These are phyloP conservation scores for Astur gentilis DNA, from an alignment of 2,113 vertebrate species.

Conservation along the genomic window DNA sequence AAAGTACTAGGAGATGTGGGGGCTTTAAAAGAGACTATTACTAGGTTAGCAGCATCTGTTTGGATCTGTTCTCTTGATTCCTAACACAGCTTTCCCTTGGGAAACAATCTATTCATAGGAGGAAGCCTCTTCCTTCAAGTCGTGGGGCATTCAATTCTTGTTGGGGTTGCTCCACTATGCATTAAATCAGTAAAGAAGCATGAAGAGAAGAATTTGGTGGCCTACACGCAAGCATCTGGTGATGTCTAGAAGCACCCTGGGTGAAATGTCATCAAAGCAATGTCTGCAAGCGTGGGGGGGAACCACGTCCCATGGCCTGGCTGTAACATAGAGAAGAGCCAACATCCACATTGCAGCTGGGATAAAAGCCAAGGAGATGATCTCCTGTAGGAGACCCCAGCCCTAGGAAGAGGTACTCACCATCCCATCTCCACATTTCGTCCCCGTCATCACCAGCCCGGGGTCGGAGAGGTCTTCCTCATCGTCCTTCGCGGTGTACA, in stretches of 20 bases:
- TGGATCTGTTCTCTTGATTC: not conserved
- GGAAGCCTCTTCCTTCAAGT: not conserved
- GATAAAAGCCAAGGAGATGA: not conserved
- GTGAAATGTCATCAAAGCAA: rapidly evolving
- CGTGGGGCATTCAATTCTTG: not conserved
- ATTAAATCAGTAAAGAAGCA: not conserved
- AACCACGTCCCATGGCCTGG: rapidly evolving
- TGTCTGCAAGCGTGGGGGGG: rapidly evolving
- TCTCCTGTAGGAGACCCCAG: not conserved
- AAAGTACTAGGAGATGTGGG: not conserved
- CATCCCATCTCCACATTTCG: constrained; percentile 90
- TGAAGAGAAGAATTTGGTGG: not conserved
- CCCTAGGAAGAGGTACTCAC: constrained; percentile 61
- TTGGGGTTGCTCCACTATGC: not conserved
- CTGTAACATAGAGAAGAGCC: rapidly evolving
- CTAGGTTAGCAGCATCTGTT: not conserved
- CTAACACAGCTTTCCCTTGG: not conserved
- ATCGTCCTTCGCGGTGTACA: constrained; percentile 81
- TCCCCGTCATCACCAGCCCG: constrained; percentile 88
- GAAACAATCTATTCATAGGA: not conserved
- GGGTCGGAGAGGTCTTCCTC: constrained; percentile 84
- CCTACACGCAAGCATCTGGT: not conserved
- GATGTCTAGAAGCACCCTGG: not conserved
- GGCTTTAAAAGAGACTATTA: not conserved
- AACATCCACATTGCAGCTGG: rapidly evolving